Conservation (phyloP, 1,140 invertebrate species). For the Camponotus vicinus region DNA sequence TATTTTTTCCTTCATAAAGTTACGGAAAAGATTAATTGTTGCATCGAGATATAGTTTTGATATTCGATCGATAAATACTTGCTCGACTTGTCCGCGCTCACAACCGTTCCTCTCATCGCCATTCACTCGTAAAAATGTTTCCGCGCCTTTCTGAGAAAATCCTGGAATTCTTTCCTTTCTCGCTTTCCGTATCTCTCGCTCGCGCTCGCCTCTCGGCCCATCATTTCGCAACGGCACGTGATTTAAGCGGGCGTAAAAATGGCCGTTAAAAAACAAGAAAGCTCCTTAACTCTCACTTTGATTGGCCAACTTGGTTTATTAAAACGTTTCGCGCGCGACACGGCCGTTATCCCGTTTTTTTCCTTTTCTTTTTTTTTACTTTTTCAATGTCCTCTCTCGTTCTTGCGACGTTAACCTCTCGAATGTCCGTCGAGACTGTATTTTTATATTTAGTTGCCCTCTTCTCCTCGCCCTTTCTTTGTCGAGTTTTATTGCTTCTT, state of each 20-base stretch:
- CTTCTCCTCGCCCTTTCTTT: conserved; percentile 8
- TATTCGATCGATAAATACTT: neutral
- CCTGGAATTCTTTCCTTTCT: conserved; percentile 47
- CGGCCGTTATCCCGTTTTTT: neutral
- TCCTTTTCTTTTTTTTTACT: conserved; percentile 40
- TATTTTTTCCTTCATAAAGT: neutral
- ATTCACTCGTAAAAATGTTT: conserved; percentile 72
- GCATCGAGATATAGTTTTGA: neutral
- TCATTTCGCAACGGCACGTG: conserved; percentile 79
- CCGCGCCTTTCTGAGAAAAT: conserved; percentile 58
- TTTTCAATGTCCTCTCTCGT: neutral
- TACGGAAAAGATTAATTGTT: neutral
- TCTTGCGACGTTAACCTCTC: conserved; percentile 36
- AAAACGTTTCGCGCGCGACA: conserved; percentile 82
- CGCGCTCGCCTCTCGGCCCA: conserved; percentile 20
- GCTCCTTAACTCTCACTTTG: conserved; percentile 84
- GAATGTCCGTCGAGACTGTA: conserved; percentile 63
- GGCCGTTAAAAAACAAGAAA: conserved; percentile 86
- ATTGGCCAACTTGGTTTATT: conserved; percentile 86
- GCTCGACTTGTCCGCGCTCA: neutral
- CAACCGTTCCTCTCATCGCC: conserved; percentile 50
- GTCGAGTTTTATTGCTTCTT: conserved; percentile 45
- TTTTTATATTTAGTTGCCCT: conserved; percentile 49
- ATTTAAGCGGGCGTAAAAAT: conserved; percentile 85
- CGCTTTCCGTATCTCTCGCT: conserved; percentile 27